These are phyloP conservation scores for Bombus cullumanus DNA, from an alignment of 1,140 invertebrate genomes.

Conservation along the genomic window DNA sequence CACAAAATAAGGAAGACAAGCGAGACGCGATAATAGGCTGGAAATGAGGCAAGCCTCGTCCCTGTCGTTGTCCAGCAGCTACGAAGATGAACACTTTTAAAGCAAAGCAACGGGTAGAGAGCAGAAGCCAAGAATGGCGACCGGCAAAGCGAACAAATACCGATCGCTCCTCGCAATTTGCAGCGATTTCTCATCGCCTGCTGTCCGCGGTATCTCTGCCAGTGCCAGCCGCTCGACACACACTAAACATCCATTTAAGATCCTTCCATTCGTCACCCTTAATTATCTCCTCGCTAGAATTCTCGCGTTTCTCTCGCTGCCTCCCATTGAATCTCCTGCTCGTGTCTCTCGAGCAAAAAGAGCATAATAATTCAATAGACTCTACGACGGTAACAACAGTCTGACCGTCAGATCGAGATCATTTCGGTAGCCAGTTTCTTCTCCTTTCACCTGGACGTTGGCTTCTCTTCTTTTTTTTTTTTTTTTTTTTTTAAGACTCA, in stretches of 20 bases:
- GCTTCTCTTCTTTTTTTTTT: not conserved
- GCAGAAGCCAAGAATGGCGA: not conserved
- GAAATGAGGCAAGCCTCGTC: not conserved
- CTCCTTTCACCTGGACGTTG: not conserved
- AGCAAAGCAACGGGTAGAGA: not conserved
- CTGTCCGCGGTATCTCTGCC: conserved; percentile 15
- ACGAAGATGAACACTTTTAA: not conserved
- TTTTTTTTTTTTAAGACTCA: not conserved
- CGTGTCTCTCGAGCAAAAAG: conserved; percentile 36
- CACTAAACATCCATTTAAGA: conserved; percentile 58
- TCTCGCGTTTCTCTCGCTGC: conserved; percentile 28
- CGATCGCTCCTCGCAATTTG: conserved; percentile 49
- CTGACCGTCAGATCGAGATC: conserved; percentile 31
- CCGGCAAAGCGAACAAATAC: conserved; percentile 14
- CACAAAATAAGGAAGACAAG: not conserved
- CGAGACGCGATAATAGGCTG: not conserved
- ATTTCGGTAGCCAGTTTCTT: conserved; percentile 58
- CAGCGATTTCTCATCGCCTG: conserved; percentile 49
- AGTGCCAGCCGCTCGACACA: conserved; percentile 7
- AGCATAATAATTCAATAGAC: conserved; percentile 55
- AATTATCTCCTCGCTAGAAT: conserved; percentile 55
- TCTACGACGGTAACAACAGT: conserved; percentile 50
- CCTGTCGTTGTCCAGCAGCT: not conserved
- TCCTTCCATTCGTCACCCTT: conserved; percentile 50
- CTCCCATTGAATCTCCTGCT: conserved; percentile 14